Evolutionary conservation across 2,888 invertebrate genomes (phyloP).

Genomic region (Elgonia sp.): DNA sequence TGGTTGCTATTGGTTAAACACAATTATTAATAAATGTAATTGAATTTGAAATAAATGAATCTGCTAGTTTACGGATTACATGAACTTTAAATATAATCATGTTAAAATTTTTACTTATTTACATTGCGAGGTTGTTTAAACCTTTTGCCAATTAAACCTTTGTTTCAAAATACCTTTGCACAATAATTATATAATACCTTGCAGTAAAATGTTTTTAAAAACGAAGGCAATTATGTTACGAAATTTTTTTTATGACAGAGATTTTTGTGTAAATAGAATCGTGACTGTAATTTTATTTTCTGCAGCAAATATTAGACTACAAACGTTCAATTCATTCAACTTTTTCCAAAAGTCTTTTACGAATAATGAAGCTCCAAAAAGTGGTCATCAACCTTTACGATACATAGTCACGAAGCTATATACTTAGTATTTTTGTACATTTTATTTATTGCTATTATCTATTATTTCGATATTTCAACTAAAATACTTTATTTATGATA

Average conservation of each 20-base stretch:
- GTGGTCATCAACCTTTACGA: conserved; percentile 1
- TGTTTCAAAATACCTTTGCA: background rate
- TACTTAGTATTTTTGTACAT: background rate
- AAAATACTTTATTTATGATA: background rate
- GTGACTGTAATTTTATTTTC: background rate
- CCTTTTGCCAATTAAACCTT: background rate
- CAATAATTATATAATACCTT: background rate
- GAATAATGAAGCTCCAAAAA: background rate
- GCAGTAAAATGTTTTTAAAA: background rate
- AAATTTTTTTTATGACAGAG: background rate
- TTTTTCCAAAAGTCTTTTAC: background rate
- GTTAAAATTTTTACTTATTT: background rate
- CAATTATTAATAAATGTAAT: no score
- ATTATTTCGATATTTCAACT: background rate
- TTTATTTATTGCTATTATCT: background rate
- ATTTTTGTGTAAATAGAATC: background rate
- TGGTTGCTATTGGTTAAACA: no score
- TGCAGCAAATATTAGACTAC: background rate
- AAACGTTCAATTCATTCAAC: background rate
- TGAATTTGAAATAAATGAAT: no score
- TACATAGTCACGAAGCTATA: conserved; percentile 12
- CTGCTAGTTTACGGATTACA: no score
- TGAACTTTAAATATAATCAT: background rate
- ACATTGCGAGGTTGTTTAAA: background rate
- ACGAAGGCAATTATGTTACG: background rate